Evolutionary conservation across 2,888 invertebrate species (phyloP).

Genomic region (Andricus quercusramuli): DNA sequence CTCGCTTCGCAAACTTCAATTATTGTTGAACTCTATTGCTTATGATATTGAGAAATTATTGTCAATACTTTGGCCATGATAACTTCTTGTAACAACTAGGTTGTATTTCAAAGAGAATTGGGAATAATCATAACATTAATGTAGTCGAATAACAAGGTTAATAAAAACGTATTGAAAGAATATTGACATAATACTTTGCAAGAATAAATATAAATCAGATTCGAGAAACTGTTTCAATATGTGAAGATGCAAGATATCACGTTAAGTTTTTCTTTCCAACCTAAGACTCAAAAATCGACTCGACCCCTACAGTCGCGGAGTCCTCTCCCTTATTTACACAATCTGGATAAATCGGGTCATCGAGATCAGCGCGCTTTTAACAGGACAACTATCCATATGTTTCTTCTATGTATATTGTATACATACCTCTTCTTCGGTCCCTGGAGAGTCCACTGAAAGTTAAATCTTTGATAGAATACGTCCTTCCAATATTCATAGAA

Average conservation of each 20-base stretch:
- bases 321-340: constrained; percentile 54
- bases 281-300: background rate
- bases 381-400: constrained; percentile 48
- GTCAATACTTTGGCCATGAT: background rate
- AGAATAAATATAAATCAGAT: background rate
- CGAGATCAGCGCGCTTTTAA: constrained; percentile 41
- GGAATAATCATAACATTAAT: background rate
- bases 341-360: constrained; percentile 59
- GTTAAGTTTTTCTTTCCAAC: background rate
- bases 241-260: background rate
- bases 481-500: constrained; percentile 9
- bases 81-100: background rate
- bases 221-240: background rate
- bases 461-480: constrained; percentile 20
- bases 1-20: background rate
- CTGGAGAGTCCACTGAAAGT: background rate
- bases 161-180: background rate
- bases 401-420: background rate
- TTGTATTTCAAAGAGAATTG: background rate
- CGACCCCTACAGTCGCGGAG: constrained; percentile 11
- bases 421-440: background rate
- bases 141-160: background rate
- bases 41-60: background rate
- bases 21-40: constrained; percentile 1
- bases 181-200: background rate